Percentiles rank a stretch among this genome's conserved stretches.
Evolutionary conservation across 1,140 invertebrate genomes (phyloP).

Genomic region (Popillia japonica): DNA sequence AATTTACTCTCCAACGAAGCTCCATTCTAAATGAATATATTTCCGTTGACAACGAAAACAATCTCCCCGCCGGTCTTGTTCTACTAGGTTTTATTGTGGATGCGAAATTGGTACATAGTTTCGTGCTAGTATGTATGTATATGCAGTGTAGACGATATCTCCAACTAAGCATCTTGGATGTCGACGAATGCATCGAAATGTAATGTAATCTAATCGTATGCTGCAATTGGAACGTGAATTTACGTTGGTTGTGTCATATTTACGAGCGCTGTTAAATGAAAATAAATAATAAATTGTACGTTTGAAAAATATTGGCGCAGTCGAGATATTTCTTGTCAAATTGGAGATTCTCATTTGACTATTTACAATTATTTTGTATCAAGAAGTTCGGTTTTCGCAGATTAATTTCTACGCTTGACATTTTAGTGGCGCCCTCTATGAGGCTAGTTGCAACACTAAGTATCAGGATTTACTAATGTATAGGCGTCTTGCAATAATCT

Average conservation of each 20-base stretch:
- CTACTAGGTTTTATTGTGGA: not conserved
- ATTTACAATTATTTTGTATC: too few species aligned
- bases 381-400: too few species aligned
- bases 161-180: not conserved
- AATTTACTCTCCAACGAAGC: not conserved
- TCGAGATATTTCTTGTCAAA: too few species aligned
- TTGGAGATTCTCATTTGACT: too few species aligned
- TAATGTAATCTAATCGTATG: not conserved
- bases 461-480: too few species aligned
- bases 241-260: not conserved
- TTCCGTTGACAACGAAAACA: conserved; percentile 18
- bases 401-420: too few species aligned
- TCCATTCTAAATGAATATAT: conserved; percentile 8
- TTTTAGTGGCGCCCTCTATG: too few species aligned
- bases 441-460: too few species aligned
- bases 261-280: too few species aligned
- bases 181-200: not conserved
- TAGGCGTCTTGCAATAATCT: too few species aligned
- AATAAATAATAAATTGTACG: too few species aligned
- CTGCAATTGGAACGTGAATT: not conserved
- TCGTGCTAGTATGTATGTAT: not conserved
- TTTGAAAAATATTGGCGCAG: too few species aligned
- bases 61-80: not conserved
- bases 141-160: not conserved
- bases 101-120: not conserved